Evolutionary conservation across 1,140 invertebrate species (phyloP).

Genomic region (Drosophila tropicalis): DNA sequence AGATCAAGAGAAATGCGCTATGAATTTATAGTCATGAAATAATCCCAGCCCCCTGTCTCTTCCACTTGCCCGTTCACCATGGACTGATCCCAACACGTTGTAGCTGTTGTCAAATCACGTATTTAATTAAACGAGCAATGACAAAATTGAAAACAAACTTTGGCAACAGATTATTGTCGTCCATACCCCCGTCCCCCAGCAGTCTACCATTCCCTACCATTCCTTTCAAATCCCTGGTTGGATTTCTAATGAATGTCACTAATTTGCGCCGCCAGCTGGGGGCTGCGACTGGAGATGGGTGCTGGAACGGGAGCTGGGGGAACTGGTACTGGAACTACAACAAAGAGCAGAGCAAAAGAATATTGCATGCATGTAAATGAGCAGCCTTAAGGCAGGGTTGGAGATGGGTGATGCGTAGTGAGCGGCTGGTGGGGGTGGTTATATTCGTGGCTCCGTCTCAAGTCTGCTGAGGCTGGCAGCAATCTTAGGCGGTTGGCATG

Average conservation of each 20-base stretch:
- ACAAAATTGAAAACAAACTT: slow-evolving; percentile 34
- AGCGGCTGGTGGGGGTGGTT: not conserved
- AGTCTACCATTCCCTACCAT: not conserved
- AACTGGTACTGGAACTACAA: not conserved
- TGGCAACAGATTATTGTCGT: slow-evolving; percentile 21
- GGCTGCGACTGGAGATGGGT: not conserved
- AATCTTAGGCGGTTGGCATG: slow-evolving; percentile 16
- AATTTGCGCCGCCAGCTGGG: slow-evolving; percentile 24
- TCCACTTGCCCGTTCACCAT: no score
- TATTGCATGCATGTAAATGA: slow-evolving; percentile 28
- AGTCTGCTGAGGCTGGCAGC: not conserved
- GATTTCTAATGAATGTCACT: slow-evolving; percentile 32
- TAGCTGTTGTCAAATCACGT: slow-evolving; percentile 24
- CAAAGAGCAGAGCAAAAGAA: slow-evolving; percentile 11
- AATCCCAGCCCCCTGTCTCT: not conserved
- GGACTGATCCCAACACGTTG: slow-evolving; percentile 5
- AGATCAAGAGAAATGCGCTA: slow-evolving; percentile 7
- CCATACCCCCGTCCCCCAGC: not conserved
- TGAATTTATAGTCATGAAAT: slow-evolving; percentile 8
- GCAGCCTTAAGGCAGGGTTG: not conserved
- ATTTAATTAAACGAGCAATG: slow-evolving; percentile 27
- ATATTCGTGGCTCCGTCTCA: not conserved
- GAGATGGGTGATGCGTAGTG: not conserved
- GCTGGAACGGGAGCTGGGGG: not conserved
- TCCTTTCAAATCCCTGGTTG: slow-evolving; percentile 8